Base-by-base conservation (phyloP, 2,797 vertebrate species). In the Typhlichthys subterraneus region DNA sequence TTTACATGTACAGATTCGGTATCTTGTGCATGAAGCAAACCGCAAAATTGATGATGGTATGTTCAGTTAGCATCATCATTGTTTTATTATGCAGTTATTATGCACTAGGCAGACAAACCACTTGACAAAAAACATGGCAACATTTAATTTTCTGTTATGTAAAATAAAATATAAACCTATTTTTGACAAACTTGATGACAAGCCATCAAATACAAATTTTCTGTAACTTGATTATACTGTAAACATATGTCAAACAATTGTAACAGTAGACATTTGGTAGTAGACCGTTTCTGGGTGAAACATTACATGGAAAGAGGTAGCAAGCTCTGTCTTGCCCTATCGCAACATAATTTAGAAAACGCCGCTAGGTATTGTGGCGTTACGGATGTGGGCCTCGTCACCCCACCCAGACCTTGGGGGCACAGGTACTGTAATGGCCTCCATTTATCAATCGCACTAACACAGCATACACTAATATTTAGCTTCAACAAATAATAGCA, bases 281-380 rank as follows among this genome's bases (percentile, higher is more conserved):
- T 3, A 23, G 23, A 23, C 3, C 8, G 6, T 38, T 38, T 38
- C 33, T 38, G 53, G 23, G 53, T 4, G 29, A 31, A 54, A n/a
- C 14, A 61, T 47, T 13, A 29, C 45, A 56, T 12, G 38, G 59
- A 19, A 19, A 31, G 62, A 48, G 59, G 53, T 50, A 75, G 89
- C 89, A 87, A 83, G 88, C 85, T 80, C 82, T 6, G 89, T 87
- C 87, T 88, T 88, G 89, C 83, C 88, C 79, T 45, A 75, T 73
- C 66, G 57, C 69, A 63, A 71, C 75, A 69, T 81, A 84, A 89
- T 85, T 70, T 75, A 85, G 69, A 85, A 83, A 82, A 79, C 66
- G 73, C 82, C 89, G 87, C 70, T 84, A 87, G 85, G 88, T 87
- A 84, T 89, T 88, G 78, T 88, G 83, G 84, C 82, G 76, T 81